These are phyloP conservation scores for Regulus satrapa DNA, from an alignment of 2,113 vertebrate genomes.

Conservation along the genomic window DNA sequence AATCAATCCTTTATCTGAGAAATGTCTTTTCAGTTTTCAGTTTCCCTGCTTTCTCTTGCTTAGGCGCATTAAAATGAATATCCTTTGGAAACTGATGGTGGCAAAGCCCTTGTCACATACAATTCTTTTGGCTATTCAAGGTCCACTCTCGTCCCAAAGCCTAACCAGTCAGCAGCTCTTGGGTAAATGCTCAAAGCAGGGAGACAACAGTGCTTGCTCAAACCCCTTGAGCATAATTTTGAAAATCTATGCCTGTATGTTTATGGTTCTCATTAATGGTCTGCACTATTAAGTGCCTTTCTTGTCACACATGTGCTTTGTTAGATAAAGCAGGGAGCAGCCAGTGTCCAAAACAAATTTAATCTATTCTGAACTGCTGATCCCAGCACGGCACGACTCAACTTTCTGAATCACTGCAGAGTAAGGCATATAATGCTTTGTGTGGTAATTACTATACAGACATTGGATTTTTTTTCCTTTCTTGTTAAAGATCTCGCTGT, in stretches of 20 bases:
- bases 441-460: not conserved
- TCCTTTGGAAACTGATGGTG: not conserved
- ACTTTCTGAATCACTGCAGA: constrained; percentile 16
- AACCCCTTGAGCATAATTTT: not conserved
- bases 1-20: not conserved
- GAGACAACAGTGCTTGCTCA: not conserved
- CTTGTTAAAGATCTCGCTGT: constrained; percentile 16
- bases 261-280: constrained; percentile 41
- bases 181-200: not conserved
- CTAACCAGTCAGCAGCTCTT: not conserved
- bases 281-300: not conserved
- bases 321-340: constrained; percentile 20
- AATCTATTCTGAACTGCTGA: constrained; percentile 54
- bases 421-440: not conserved
- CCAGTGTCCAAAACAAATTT: constrained; percentile 48
- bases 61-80: not conserved
- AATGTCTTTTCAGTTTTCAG: not conserved
- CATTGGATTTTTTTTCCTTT: not conserved
- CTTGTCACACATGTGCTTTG: constrained; percentile 31
- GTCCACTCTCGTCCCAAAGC: not conserved
- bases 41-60: not conserved
- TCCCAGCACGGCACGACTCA: constrained; percentile 4
- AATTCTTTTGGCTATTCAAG: not conserved
- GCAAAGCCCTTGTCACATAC: not conserved
- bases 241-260: not conserved